These are phyloP conservation scores for Zele albiditarsus DNA, from an alignment of 2,888 invertebrate genomes.

Conservation along the genomic window DNA sequence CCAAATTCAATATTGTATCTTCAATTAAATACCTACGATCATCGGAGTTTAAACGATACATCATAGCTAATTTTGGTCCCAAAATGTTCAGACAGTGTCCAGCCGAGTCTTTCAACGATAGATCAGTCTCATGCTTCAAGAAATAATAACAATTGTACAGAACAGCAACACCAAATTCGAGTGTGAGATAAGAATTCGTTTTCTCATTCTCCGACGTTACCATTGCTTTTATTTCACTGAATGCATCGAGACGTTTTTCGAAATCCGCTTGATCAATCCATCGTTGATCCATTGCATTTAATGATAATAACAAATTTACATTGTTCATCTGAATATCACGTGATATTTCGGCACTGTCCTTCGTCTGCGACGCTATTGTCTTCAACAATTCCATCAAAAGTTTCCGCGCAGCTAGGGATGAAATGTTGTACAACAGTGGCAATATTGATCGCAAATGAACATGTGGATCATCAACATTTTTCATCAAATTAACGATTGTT, in stretches of 20 bases:
- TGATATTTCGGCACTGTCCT: slow-evolving; percentile 54
- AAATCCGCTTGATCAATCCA: slow-evolving; percentile 97
- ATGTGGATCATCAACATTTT: slow-evolving; percentile 79
- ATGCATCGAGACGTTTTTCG: slow-evolving; percentile 85
- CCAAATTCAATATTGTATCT: slow-evolving; percentile 82
- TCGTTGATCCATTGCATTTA: slow-evolving; percentile 90
- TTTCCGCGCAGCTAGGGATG: slow-evolving; percentile 80
- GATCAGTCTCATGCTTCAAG: slow-evolving; percentile 85
- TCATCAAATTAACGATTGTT: slow-evolving; percentile 84
- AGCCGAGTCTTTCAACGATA: slow-evolving; percentile 87
- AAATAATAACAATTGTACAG: slow-evolving; percentile 89
- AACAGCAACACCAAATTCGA: slow-evolving; percentile 81
- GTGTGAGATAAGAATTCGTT: slow-evolving; percentile 59
- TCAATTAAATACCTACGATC: slow-evolving; percentile 82
- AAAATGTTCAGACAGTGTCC: slow-evolving; percentile 83
- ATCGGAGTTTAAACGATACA: slow-evolving; percentile 74
- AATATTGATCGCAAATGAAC: slow-evolving; percentile 81
- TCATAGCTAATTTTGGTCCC: slow-evolving; percentile 78
- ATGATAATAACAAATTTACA: slow-evolving; percentile 77
- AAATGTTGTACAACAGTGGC: slow-evolving; percentile 82
- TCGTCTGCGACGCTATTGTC: slow-evolving; percentile 75
- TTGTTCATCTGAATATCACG: slow-evolving; percentile 74
- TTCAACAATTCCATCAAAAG: slow-evolving; percentile 79
- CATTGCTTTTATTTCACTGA: slow-evolving; percentile 79
- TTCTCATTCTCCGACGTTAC: slow-evolving; percentile 73